phyloP scores from a whole-genome alignment of 2,888 invertebrate species.

The Ophion ventricosus region DNA sequence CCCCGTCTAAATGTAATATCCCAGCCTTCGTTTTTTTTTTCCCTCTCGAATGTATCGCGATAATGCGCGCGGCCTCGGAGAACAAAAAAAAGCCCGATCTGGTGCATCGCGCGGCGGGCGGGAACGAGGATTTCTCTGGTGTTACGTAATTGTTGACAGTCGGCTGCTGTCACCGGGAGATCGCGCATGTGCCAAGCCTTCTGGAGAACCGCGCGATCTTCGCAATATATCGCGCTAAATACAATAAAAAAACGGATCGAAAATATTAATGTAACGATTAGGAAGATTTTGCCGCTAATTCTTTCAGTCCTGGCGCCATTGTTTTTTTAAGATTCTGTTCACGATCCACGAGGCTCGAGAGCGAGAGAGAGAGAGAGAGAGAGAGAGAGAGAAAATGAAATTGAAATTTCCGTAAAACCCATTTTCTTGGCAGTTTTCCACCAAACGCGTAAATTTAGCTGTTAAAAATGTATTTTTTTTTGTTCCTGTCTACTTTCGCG shows the following conservation, averaged over 20 bases:
- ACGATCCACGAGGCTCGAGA: too few relatives aligned
- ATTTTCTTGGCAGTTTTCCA: constrained; percentile 51
- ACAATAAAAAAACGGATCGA: too few relatives aligned
- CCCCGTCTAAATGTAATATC: too few relatives aligned
- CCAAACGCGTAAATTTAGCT: constrained; percentile 53
- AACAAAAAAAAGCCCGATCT: constrained; percentile 52
- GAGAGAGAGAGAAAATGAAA: neutral
- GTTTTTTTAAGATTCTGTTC: too few relatives aligned
- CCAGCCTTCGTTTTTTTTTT: neutral
- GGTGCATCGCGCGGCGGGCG: constrained; percentile 44
- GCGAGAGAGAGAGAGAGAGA: too few relatives aligned
- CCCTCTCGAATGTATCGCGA: constrained; percentile 5
- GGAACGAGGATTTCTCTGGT: neutral
- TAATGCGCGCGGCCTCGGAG: constrained; percentile 57
- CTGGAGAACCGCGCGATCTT: neutral
- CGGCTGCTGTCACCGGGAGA: constrained; percentile 61
- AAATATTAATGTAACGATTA: too few relatives aligned
- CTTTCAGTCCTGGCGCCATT: neutral
- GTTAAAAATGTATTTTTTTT: constrained; percentile 2
- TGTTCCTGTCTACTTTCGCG: neutral
- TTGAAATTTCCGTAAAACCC: neutral
- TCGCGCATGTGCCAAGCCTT: constrained; percentile 51
- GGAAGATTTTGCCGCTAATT: neutral
- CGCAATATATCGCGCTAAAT: too few relatives aligned
- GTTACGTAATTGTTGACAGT: constrained; percentile 69